Evolutionary conservation across 2,888 invertebrate species (phyloP), one percentile per base, ranked within the genome.

Genomic region (Synanthedon vespiformis): DNA sequence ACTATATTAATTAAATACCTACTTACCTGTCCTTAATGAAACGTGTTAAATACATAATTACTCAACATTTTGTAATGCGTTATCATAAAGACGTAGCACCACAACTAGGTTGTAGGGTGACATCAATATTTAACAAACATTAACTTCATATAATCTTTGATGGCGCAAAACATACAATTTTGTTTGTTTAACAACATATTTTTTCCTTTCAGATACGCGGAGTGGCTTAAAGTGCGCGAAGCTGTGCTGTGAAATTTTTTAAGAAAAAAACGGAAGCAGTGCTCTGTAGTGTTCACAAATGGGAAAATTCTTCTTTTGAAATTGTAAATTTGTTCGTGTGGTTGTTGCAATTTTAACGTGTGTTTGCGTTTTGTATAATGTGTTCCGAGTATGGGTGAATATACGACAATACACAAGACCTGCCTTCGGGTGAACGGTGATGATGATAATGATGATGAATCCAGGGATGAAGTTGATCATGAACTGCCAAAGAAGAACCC

Each of bases 381-480:
- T 69, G 77, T 75, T 68, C 70, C 57, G 82, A 80, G 65, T 82
- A 87, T 87, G 86, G 82, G 68, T 85, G 85, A 86, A 55, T 66
- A 66, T 55, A 68, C 71, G 62, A 67, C 69, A 54, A 73, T 84
- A 59, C 84, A 87, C 60, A 85, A 81, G 67, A 87, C 86, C 68
- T 82, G 83, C 70, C 84, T 87, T 61, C 65, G 81, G 69, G 86
- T 86, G 55, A 81, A 77, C 68, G 84, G 77, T 2, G 85, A 84
- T 40, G 34, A 34, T 34, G 27, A 22, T 22, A 3, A 22, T 22
- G 81, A 81, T 58, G 82, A 84, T 3, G 83, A 85, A 61, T 73
- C 82, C n/a, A 66, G 79, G 51, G 85, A 85, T 53, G 84, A 83
- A 61, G 83, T 86, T 10, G 86, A 87, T 63, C 72, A 76, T 64